Conservation (phyloP, 2,113 vertebrate species). For the Tyto alba region DNA sequence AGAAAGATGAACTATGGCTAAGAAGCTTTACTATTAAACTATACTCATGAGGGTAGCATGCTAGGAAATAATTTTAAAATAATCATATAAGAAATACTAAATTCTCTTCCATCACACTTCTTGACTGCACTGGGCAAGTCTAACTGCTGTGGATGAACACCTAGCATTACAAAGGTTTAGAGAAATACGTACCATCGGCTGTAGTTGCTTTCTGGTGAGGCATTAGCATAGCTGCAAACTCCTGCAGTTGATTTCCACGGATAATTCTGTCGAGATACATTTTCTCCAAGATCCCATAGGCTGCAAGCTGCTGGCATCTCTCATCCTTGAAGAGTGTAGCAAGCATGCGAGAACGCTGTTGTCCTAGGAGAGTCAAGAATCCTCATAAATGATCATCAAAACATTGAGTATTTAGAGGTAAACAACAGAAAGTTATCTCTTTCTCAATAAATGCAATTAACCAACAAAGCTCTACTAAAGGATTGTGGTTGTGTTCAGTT, state of each 20-base stretch:
- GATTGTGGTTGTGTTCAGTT: background rate
- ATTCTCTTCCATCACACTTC: background rate
- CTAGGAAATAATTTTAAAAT: background rate
- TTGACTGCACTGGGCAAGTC: background rate
- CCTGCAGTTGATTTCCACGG: conserved; percentile 94
- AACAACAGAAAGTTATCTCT: background rate
- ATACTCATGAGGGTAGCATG: background rate
- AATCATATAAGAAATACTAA: background rate
- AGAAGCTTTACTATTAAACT: background rate
- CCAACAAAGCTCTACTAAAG: background rate
- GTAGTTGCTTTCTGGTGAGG: conserved; percentile 98
- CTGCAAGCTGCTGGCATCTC: conserved; percentile 95
- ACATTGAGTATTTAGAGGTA: background rate
- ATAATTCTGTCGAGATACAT: conserved; percentile 99
- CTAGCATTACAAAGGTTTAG: background rate
- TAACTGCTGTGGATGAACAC: background rate
- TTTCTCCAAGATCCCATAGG: conserved; percentile 97
- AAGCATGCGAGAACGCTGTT: conserved; percentile 97
- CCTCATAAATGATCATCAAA: background rate
- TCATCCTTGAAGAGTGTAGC: conserved; percentile 98
- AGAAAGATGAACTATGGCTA: background rate
- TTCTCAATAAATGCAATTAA: background rate
- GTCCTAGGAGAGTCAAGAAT: conserved; percentile 74
- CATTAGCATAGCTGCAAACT: conserved; percentile 98
- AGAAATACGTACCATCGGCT: conserved; percentile 81